These are phyloP conservation scores for Meandrina meandrites DNA, from an alignment of 92 coral and sea anemone genomes.

Conservation along the genomic window DNA sequence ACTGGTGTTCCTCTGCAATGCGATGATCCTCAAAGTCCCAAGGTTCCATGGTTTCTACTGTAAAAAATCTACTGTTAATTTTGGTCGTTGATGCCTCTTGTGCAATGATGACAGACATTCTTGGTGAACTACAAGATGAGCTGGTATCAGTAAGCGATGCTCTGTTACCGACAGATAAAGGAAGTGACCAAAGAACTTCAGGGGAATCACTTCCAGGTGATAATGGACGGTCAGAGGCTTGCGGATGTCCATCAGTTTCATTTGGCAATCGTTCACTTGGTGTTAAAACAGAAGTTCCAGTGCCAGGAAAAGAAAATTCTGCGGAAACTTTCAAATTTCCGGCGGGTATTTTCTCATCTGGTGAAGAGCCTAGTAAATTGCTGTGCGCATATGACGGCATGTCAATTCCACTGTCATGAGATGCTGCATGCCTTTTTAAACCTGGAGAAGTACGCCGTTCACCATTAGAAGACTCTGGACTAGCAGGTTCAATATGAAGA, in stretches of 20 bases:
- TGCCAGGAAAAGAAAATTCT: constrained; percentile 26
- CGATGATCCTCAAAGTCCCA: constrained; percentile 53
- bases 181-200: constrained; percentile 39
- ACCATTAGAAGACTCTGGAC: constrained; percentile 3
- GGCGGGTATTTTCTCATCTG: constrained; percentile 29
- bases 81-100: constrained; percentile 85
- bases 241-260: background rate
- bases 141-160: constrained; percentile 61
- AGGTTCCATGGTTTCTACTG: constrained; percentile 79
- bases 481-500: constrained; percentile 33
- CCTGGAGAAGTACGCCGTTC: constrained; percentile 34
- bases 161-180: constrained; percentile 11
- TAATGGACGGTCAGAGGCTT: background rate
- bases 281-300: background rate
- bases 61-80: constrained; percentile 81
- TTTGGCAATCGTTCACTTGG: background rate
- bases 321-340: constrained; percentile 35
- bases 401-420: constrained; percentile 56
- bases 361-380: constrained; percentile 2
- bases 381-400: constrained; percentile 23
- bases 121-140: constrained; percentile 69
- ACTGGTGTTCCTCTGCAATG: constrained; percentile 55
- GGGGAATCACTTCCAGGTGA: constrained; percentile 36
- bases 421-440: constrained; percentile 30
- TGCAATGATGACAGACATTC: constrained; percentile 88